Conservation (phyloP, 2,888 invertebrate species). For the Coenonympha glycerion region DNA sequence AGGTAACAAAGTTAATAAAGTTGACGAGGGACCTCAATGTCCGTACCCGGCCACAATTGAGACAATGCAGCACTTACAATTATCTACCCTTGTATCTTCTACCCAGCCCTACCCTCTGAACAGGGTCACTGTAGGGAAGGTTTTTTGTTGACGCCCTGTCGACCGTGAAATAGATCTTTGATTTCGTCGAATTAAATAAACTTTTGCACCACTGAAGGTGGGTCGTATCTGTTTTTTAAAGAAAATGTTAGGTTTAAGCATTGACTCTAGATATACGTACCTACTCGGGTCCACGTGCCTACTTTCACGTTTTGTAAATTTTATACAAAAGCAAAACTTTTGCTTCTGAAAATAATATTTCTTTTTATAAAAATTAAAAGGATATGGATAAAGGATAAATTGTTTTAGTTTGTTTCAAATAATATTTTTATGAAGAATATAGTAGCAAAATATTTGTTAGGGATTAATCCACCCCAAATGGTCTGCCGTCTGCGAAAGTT, state of each 20-base stretch:
- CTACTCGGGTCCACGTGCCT: too few relatives aligned
- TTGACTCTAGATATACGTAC: not conserved
- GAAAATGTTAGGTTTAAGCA: too few relatives aligned
- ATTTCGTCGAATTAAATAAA: not conserved
- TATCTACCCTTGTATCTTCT: constrained; percentile 6
- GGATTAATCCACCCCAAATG: not conserved
- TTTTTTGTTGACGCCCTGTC: constrained; percentile 3
- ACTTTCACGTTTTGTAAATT: too few relatives aligned
- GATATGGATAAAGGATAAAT: too few relatives aligned
- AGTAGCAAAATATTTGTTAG: not conserved
- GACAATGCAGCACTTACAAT: constrained; percentile 10
- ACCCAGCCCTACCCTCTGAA: not conserved
- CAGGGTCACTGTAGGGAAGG: not conserved
- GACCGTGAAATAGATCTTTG: constrained; percentile 3
- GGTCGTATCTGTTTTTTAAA: too few relatives aligned
- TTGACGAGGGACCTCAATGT: constrained; percentile 1
- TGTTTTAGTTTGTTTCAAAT: too few relatives aligned
- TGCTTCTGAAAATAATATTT: too few relatives aligned
- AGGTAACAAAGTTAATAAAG: constrained; percentile 8
- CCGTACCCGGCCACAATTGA: not conserved
- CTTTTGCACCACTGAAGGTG: not conserved
- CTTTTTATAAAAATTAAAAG: too few relatives aligned
- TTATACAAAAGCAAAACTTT: too few relatives aligned
- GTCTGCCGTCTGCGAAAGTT: not conserved
- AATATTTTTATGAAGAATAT: too few relatives aligned